Evolutionary conservation across 2,888 invertebrate species (phyloP).

Genomic region (Nemurella pictetii): DNA sequence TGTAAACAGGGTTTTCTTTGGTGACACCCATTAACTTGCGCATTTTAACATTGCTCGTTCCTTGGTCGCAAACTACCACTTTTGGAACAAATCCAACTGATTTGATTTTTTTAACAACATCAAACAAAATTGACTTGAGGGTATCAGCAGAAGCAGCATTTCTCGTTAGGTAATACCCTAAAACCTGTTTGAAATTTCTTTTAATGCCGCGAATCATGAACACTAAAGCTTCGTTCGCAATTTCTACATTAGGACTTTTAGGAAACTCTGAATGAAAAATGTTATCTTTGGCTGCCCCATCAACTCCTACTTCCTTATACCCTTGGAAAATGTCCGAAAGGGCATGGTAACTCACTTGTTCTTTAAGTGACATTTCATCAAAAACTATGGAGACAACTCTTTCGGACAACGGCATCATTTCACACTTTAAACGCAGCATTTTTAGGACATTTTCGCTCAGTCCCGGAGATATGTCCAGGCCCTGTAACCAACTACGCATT

Average conservation of each 20-base stretch:
- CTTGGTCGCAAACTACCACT: conserved; percentile 11
- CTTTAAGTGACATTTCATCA: conserved; percentile 6
- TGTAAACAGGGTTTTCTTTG: neutral
- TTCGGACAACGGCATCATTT: neutral
- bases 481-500: neutral
- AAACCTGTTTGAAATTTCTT: conserved; percentile 7
- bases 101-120: neutral
- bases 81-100: conserved; percentile 9
- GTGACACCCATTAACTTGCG: neutral
- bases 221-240: neutral
- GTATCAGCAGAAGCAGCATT: conserved; percentile 5
- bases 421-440: neutral
- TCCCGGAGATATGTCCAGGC: neutral
- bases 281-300: too few relatives aligned
- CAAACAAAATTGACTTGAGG: neutral
- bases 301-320: too few relatives aligned
- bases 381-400: neutral
- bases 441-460: neutral
- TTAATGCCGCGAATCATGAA: conserved; percentile 20
- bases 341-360: neutral
- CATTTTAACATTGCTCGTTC: conserved; percentile 16
- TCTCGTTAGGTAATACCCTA: conserved; percentile 4
- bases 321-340: neutral
- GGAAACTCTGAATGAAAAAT: too few relatives aligned
- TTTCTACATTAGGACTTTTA: neutral